These are phyloP conservation scores for Eolophus roseicapilla DNA, from an alignment of 2,113 vertebrate species.

Conservation along the genomic window DNA sequence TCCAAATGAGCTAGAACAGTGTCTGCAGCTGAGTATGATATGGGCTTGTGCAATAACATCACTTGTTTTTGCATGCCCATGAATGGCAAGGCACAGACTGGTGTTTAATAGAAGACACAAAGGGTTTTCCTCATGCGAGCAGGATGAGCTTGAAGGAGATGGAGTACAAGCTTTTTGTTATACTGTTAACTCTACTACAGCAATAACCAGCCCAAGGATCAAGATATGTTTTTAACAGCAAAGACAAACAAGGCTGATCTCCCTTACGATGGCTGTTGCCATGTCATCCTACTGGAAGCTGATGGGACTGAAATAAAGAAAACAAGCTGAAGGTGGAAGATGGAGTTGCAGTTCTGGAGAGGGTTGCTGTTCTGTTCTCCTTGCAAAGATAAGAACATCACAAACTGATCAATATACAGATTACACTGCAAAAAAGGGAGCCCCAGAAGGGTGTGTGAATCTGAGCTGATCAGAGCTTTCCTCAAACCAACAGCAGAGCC, in stretches of 20 bases:
- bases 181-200: neutral
- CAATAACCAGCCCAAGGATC: neutral
- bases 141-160: neutral
- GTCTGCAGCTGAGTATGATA: neutral
- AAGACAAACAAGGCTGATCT: neutral
- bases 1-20: neutral
- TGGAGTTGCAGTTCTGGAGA: neutral
- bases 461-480: neutral
- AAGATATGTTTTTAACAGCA: neutral
- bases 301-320: neutral
- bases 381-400: neutral
- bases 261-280: neutral
- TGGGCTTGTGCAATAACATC: neutral
- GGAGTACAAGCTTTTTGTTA: neutral
- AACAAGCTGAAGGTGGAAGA: neutral
- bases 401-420: neutral
- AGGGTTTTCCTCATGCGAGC: neutral
- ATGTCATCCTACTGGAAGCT: neutral
- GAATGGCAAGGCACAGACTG: neutral
- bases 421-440: neutral
- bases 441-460: neutral
- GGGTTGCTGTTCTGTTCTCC: neutral
- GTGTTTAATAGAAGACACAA: neutral
- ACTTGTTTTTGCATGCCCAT: slow-evolving; percentile 7
- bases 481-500: neutral